Evolutionary conservation across 2,113 vertebrate species (phyloP), one percentile per base, ranked within the genome.

Genomic region (Carlito syrichta): DNA sequence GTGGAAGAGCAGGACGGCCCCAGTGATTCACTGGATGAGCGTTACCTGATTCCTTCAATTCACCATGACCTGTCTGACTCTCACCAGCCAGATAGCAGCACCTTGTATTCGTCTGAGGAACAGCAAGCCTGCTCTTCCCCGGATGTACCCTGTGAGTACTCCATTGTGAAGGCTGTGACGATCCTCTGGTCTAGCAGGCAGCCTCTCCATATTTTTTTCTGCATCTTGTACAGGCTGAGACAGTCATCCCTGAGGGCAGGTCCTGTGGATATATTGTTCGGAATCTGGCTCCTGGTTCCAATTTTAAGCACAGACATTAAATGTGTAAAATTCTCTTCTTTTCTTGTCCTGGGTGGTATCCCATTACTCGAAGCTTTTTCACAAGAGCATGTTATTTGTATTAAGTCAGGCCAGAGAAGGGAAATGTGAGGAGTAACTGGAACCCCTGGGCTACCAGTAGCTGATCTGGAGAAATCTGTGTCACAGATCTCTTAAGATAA

Each of bases 1-100:
- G 98, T 99, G 74, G 98, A 98, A 74, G 90, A 99, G 97, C 99
- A 99, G 25, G 98, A 99, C 95, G 98, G 97, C n/a, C 98, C 99
- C 16, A 98, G 98, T 23, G 97, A 98, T 2, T 99, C 99, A 95
- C 97, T 99, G 91, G 98, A 99, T 89, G 98, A 98, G 50, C 97
- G 95, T 20, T 98, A 98, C 0, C 98, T 98, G 96, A 98, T 98
- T 7, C 99, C 98, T 2, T 98, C 97, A 62, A 99, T 98, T 96
- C 98, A 98, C 97, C 98, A 90, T 23, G 98, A 50, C 13, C 10
- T 63, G 56, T 62, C 9, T 77, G 8, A 99, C 86, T 98, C 98
- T 0, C 98, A 99, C 96, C 97, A 98, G 93, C 99, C 99, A 10
- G 81, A 62, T 35, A 99, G 99, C 86, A 98, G 98, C 66, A 25